Evolutionary conservation across 1,140 invertebrate genomes (phyloP), one percentile per base, ranked within the genome.

Genomic region (Apocrypta bakeri): DNA sequence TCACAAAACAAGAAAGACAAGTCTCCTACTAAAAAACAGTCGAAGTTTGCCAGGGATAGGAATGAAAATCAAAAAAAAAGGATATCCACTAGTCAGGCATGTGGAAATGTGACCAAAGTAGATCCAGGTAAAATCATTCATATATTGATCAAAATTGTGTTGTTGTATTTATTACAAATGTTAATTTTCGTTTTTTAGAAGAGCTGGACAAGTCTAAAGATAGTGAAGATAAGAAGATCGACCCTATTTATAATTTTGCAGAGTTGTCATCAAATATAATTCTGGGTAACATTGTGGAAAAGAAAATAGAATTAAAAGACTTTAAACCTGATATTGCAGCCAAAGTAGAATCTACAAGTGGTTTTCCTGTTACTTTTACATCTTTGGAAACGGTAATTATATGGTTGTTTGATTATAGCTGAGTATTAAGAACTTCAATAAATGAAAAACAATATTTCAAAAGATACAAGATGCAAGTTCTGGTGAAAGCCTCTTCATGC

Each of bases 271-370:
- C 92, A 2, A 90, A 90, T 40, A 86, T 89, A 27, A 84, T 95
- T 21, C 84, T 95, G 31, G 94, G 94, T 2, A 91, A 94, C 76
- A 94, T 95, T 83, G 85, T 95, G 4, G 94, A 95, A 85, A 93
- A 92, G 79, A 94, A 93, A 89, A 81, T 87, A 72, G 82, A 92
- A 83, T 37, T 69, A 0, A 25, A 79, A 24, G 68, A 83, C 0
- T 83, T 83, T 72, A 31, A 87, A 86, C 90, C 86, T 25, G 27
- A 86, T n/a, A 48, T 83, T 37, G 2, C 74, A 25, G 25, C 66
- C 2, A 71, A 73, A 21, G 66, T n/a, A 29, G 63, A 81, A 24
- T 78, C 48, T 0, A 7, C 83, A 48, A 81, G 42, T 71, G 88
- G 88, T 14, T 91, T 91, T 81, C 90, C 91, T 12, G n/a, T 86